Evolutionary conservation across 2,113 vertebrate species (phyloP).

Genomic region (Myotis brandtii): DNA sequence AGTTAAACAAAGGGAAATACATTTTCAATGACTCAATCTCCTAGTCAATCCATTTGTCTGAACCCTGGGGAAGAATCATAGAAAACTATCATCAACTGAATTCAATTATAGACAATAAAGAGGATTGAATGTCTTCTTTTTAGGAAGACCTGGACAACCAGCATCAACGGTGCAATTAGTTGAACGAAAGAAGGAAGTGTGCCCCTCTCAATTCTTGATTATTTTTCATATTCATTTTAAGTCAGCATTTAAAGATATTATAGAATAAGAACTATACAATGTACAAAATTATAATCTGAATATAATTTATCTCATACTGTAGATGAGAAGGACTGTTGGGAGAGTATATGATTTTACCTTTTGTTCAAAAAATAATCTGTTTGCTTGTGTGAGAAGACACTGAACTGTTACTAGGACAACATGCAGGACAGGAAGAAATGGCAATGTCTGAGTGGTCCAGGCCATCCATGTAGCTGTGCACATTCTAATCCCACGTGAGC

Average conservation of each 20-base stretch:
- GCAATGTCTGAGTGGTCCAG: not conserved
- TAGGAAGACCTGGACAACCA: not conserved
- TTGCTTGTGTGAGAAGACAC: not conserved
- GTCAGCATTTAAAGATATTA: not conserved
- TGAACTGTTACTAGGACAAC: not conserved
- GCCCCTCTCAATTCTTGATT: not conserved
- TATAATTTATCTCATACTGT: not conserved
- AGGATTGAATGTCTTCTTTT: not conserved
- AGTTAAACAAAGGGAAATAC: constrained; percentile 53
- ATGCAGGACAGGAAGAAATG: not conserved
- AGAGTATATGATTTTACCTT: not conserved
- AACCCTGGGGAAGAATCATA: not conserved
- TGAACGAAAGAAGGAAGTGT: not conserved
- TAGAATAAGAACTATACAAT: not conserved
- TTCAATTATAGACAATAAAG: not conserved
- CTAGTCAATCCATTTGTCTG: not conserved
- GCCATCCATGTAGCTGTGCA: not conserved
- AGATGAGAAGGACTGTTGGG: not conserved
- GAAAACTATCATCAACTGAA: not conserved
- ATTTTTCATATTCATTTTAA: constrained; percentile 27
- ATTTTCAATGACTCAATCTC: constrained; percentile 33
- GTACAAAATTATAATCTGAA: not conserved
- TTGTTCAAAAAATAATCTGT: not conserved
- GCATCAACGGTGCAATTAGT: not conserved
- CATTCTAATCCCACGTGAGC: not conserved